A percentile compares a stretch with the other conserved stretches of the same genome.
phyloP scores from a whole-genome alignment of 2,888 invertebrate genomes.

The Cryptus armator region DNA sequence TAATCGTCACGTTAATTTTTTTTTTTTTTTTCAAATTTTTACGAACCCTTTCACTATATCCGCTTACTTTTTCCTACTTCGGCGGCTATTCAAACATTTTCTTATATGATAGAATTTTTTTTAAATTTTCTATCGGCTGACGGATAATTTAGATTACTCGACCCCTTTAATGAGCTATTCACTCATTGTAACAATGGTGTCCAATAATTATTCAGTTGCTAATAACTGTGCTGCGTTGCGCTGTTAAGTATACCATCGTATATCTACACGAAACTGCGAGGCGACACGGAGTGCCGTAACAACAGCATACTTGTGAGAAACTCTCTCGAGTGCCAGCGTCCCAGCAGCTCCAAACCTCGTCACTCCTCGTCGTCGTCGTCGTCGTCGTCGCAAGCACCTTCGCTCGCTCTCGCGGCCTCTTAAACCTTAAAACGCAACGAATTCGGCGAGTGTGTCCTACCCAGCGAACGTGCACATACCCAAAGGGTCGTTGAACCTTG shows the following conservation, averaged over 20 bases:
- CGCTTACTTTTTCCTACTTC: too few species aligned
- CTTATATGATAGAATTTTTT: too few species aligned
- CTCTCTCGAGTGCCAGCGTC: not conserved
- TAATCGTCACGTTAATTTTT: too few species aligned
- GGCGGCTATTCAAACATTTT: too few species aligned
- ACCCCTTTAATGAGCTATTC: too few species aligned
- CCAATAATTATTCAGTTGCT: not conserved
- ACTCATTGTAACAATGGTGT: not conserved
- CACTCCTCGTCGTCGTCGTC: constrained; percentile 31
- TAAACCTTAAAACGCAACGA: constrained; percentile 55
- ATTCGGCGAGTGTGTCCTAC: constrained; percentile 56
- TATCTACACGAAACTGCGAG: not conserved
- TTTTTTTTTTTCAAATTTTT: too few species aligned
- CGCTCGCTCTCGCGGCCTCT: constrained; percentile 30
- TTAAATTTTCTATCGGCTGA: too few species aligned
- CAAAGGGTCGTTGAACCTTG: constrained; percentile 59
- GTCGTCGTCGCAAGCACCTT: constrained; percentile 43
- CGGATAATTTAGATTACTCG: too few species aligned
- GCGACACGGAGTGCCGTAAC: not conserved
- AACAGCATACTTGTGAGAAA: not conserved
- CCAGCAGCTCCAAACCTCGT: constrained; percentile 4
- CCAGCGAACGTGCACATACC: constrained; percentile 40
- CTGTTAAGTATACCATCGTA: not conserved
- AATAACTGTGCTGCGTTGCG: not conserved
- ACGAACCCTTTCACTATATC: too few species aligned